Evolutionary conservation across 2,797 vertebrate species (phyloP).

Genomic region (Knipowitschia caucasica): DNA sequence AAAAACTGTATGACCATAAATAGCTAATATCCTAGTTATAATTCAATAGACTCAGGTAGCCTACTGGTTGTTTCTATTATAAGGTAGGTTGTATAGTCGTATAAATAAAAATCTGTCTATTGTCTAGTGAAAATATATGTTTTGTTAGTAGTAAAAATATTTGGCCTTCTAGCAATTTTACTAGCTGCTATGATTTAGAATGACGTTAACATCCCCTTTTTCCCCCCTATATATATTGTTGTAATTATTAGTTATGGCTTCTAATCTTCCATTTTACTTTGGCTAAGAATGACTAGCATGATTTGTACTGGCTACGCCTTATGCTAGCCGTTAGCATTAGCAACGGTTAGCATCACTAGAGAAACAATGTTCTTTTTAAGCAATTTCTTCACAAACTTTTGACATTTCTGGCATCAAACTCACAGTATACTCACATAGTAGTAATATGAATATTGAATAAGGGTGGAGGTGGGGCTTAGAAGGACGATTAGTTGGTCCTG

Average conservation of each 20-base stretch:
- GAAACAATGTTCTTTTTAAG: not conserved
- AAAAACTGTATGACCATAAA: not conserved
- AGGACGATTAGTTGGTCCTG: constrained; percentile 21
- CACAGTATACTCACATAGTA: not conserved
- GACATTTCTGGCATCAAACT: not conserved
- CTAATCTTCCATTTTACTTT: constrained; percentile 1
- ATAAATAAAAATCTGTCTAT: not conserved
- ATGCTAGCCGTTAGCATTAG: no score
- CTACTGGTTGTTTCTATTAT: not conserved
- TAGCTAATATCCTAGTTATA: not conserved
- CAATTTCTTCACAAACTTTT: not conserved
- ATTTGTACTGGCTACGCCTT: no score
- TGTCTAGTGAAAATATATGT: constrained; percentile 1
- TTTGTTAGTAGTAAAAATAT: constrained; percentile 7
- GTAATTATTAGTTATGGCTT: constrained; percentile 4
- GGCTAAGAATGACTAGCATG: not conserved
- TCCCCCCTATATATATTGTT: not conserved
- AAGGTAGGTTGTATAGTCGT: not conserved
- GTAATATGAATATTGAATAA: not conserved
- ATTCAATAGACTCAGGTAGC: not conserved
- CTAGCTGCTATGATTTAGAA: not conserved
- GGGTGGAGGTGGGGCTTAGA: constrained; percentile 20
- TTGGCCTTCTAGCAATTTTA: constrained; percentile 5
- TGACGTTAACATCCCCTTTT: not conserved
- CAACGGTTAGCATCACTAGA: no score